These are phyloP conservation scores for Gnathochromis pfefferi DNA, from an alignment of 2,113 vertebrate genomes.

Conservation along the genomic window DNA sequence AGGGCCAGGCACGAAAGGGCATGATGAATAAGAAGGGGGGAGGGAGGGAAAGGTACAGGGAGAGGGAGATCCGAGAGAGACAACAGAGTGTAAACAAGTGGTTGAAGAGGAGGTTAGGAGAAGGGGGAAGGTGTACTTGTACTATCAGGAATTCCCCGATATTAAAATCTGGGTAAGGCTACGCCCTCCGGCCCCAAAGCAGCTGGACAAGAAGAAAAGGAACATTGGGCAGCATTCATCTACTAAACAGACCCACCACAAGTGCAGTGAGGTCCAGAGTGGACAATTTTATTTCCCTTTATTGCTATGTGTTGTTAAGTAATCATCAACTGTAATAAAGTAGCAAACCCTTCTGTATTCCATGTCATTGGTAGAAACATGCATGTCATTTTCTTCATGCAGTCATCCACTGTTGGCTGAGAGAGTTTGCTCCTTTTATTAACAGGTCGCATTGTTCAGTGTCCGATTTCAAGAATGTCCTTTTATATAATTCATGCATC, in stretches of 20 bases:
- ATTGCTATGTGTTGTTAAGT: not conserved
- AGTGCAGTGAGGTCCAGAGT: not conserved
- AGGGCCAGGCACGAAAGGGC: constrained; percentile 38
- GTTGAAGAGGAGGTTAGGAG: constrained; percentile 55
- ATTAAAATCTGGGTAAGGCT: constrained; percentile 10
- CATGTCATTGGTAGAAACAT: constrained; percentile 17
- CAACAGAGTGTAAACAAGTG: constrained; percentile 67
- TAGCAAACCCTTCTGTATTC: not conserved
- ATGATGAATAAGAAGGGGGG: constrained; percentile 18
- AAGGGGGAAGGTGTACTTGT: constrained; percentile 17
- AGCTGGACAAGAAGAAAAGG: constrained; percentile 22
- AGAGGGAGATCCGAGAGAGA: constrained; percentile 58
- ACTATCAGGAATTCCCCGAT: constrained; percentile 8
- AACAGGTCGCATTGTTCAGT: not conserved
- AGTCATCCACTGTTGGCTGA: not conserved
- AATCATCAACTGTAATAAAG: not conserved
- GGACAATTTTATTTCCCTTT: not conserved
- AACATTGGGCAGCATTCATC: constrained; percentile 30
- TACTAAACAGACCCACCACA: constrained; percentile 19
- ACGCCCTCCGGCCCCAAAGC: constrained; percentile 34
- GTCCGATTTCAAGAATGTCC: not conserved
- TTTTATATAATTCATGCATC: constrained; percentile 39
- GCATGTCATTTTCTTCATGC: constrained; percentile 43
- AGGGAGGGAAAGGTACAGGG: constrained; percentile 8
- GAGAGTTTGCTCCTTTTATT: not conserved